Conservation (phyloP, 2,797 vertebrate genomes). For the Sitta carolinensis region DNA sequence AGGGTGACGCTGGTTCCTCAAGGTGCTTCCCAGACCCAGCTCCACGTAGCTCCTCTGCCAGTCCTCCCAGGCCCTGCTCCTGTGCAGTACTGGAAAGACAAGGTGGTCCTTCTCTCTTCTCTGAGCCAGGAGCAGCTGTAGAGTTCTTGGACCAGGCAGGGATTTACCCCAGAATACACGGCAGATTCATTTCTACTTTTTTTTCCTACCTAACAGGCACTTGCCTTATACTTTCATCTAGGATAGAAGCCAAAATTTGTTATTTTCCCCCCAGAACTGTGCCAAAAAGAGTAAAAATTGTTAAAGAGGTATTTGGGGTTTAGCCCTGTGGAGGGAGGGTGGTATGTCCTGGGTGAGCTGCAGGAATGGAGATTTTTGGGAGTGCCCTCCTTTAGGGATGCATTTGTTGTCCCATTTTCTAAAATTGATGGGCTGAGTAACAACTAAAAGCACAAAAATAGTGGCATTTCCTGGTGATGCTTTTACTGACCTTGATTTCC, state of each 20-base stretch:
- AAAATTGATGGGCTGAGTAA: neutral
- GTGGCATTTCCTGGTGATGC: neutral
- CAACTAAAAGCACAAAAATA: neutral
- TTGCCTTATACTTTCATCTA: neutral
- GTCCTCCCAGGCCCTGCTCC: neutral
- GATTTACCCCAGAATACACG: neutral
- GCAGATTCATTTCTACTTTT: neutral
- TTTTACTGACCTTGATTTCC: conserved; percentile 8
- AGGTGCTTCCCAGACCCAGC: neutral
- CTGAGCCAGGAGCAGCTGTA: neutral
- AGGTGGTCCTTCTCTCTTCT: neutral
- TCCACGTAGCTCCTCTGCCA: neutral
- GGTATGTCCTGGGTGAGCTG: neutral
- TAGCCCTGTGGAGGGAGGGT: neutral
- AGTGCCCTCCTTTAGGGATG: neutral
- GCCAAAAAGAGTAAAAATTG: neutral
- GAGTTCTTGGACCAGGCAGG: neutral
- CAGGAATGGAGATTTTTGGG: neutral
- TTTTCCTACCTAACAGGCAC: neutral
- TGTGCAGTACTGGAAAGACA: neutral
- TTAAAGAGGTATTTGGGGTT: neutral
- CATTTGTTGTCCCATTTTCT: neutral
- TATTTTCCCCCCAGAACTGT: neutral
- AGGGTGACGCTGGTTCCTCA: neutral
- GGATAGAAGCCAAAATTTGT: neutral